These are phyloP conservation scores for Thalassarche chlororhynchos DNA, from an alignment of 2,113 vertebrate species.

Conservation along the genomic window DNA sequence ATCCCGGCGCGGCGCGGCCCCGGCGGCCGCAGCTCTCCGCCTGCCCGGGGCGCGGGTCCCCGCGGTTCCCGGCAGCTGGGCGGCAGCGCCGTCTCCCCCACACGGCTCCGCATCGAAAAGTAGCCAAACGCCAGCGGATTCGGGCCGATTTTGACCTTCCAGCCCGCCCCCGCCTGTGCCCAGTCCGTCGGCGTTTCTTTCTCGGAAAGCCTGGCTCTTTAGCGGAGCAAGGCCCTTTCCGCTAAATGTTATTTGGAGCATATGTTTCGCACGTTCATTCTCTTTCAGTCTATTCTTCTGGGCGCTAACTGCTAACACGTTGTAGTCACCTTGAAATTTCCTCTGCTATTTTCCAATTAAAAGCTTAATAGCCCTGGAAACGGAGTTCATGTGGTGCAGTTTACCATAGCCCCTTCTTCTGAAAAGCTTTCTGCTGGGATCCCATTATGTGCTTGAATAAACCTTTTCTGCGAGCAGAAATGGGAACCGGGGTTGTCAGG, in stretches of 20 bases:
- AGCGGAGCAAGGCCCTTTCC: conserved; percentile 14
- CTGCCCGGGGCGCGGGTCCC: background rate
- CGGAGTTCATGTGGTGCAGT: conserved; percentile 94
- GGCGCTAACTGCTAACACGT: conserved; percentile 80
- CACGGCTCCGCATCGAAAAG: background rate
- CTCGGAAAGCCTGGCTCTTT: background rate
- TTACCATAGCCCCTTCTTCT: conserved; percentile 86
- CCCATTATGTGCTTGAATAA: conserved; percentile 99
- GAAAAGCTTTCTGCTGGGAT: conserved; percentile 89
- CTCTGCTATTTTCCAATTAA: conserved; percentile 98
- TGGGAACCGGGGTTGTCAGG: conserved; percentile 86
- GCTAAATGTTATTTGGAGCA: conserved; percentile 67
- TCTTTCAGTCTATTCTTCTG: conserved; percentile 63
- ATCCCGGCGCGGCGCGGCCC: background rate
- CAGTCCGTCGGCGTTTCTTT: conserved; percentile 11
- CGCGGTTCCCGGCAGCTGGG: too few species aligned
- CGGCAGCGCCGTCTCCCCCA: background rate
- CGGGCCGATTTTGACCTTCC: background rate
- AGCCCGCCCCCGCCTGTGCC: background rate
- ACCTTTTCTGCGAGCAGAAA: conserved; percentile 91
- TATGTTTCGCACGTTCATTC: conserved; percentile 73
- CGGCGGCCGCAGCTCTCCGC: background rate
- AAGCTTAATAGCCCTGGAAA: conserved; percentile 99
- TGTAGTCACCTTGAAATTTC: conserved; percentile 96
- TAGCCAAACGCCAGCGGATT: background rate